Conservation (phyloP, 2,888 invertebrate genomes). For the Andrena haemorrhoa region DNA sequence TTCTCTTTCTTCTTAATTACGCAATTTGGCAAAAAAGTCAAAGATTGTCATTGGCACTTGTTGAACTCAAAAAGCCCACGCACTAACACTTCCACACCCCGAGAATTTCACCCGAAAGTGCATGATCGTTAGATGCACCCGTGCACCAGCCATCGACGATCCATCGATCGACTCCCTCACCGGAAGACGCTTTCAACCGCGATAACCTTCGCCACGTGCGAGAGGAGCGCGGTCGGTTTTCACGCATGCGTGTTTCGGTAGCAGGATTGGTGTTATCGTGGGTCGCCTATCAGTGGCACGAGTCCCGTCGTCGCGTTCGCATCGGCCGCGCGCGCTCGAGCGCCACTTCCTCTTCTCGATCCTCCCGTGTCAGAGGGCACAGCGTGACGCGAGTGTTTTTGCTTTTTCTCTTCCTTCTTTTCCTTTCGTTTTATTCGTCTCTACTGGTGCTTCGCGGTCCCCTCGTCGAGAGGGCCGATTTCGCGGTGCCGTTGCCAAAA, state of each 20-base stretch:
- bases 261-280: slow-evolving; percentile 68
- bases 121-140: neutral
- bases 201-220: slow-evolving; percentile 56
- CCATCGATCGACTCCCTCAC: slow-evolving; percentile 29
- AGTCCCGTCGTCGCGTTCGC: slow-evolving; percentile 73
- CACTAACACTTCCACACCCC: neutral
- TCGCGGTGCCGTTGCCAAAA: neutral
- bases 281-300: slow-evolving; percentile 77
- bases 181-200: slow-evolving; percentile 32
- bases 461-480: neutral
- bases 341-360: neutral
- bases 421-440: neutral
- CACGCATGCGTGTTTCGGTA: slow-evolving; percentile 32
- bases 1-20: too few relatives aligned
- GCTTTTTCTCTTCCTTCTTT: neutral
- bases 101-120: neutral
- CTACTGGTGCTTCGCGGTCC: neutral
- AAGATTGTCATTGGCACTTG: too few relatives aligned
- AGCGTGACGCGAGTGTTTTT: neutral
- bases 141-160: neutral
- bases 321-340: slow-evolving; percentile 42
- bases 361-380: neutral
- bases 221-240: neutral
- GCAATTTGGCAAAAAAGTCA: too few relatives aligned
- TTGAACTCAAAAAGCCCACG: neutral